These are phyloP conservation scores for Stegostoma tigrinum DNA, from an alignment of 2,113 vertebrate genomes.

Conservation along the genomic window DNA sequence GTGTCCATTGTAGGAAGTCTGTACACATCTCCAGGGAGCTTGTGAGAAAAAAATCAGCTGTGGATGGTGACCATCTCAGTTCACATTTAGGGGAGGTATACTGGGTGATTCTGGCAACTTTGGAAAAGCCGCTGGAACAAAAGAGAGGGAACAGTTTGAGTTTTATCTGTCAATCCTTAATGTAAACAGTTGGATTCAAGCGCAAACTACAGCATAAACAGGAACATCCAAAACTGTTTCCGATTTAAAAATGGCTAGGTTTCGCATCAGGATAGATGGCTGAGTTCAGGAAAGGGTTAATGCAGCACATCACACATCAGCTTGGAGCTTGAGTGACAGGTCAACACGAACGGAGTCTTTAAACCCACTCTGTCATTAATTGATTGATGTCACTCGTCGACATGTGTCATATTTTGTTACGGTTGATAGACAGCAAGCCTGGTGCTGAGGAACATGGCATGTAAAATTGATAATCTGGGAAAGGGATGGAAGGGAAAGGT, in stretches of 20 bases:
- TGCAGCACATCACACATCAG: neutral
- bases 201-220: neutral
- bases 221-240: neutral
- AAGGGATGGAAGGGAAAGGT: conserved; percentile 18
- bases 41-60: neutral
- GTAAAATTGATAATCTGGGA: conserved; percentile 35
- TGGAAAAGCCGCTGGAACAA: neutral
- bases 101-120: neutral
- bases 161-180: too few species aligned
- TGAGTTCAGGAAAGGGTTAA: conserved; percentile 29
- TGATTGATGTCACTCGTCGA: conserved; percentile 28
- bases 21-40: neutral
- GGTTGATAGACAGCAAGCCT: conserved; percentile 30
- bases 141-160: neutral
- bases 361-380: conserved; percentile 31
- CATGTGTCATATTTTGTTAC: conserved; percentile 23
- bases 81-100: neutral
- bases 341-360: conserved; percentile 6
- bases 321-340: conserved; percentile 19
- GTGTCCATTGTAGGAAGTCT: neutral
- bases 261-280: neutral
- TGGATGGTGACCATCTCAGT: neutral
- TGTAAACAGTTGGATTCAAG: neutral
- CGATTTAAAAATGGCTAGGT: neutral
- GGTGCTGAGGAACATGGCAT: conserved; percentile 31